Base-by-base conservation (phyloP, 1,140 invertebrate genomes). In the Pseudomyrmex flavicornis region DNA sequence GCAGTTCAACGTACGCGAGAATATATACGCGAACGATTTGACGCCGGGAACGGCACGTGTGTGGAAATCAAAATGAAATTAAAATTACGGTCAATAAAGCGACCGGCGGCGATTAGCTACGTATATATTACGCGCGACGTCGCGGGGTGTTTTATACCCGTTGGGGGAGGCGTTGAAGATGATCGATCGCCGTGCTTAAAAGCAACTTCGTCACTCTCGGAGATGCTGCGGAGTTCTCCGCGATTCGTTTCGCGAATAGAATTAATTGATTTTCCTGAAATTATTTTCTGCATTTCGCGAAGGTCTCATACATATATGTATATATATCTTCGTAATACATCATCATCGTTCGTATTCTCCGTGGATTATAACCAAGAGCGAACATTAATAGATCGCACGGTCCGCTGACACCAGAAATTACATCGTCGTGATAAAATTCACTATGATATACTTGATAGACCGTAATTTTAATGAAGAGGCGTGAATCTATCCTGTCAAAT, bases 21-120 rank as follows among this genome's bases (percentile, higher is more conserved):
- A 35, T 35, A 35, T 35, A 35, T 35, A 5, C 5, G 58, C n/a
- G 7, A 17, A 9, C 20, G 58, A 59, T 59, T n/a, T 59, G 9
- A 5, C 58, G 17, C 58, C 58, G 58, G 5, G n/a, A 17, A 83
- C 20, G 54, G 72, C 62, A 56, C 35, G 13, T 65, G 68, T 69
- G 52, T 10, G 69, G 69, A 83, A 74, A 74, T 48, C 69, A n/a
- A 48, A 59, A 69, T 74, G 77, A 85, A 85, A 85, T 59, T 59
- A 59, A 17, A 59, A 59, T 85, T 72, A 74, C 68, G 73, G n/a
- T 59, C 13, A 82, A 83, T 75, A 72, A 85, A 85, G 80, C 69
- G 79, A 62, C 54, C 52, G 17, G 8, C n/a, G 17, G 79, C 62
- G 82, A 83, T 85, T 85, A 85, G 84, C 82, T 79, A 56, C 79